A percentile compares a stretch with the other conserved stretches of the same genome.
Conservation (phyloP, 1,140 invertebrate genomes). For the Akabosia matsudoensis region DNA sequence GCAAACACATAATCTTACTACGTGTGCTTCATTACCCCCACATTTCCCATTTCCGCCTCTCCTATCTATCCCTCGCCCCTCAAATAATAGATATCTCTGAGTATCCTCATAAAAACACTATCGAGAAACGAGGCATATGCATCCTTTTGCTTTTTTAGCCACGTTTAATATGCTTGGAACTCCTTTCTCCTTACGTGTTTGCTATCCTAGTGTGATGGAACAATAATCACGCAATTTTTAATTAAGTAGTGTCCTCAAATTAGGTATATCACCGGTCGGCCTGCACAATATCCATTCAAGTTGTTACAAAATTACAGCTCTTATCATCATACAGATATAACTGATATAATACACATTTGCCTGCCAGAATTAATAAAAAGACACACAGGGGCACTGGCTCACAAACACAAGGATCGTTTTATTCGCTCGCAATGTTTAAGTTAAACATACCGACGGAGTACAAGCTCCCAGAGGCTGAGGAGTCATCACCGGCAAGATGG, state of each 20-base stretch:
- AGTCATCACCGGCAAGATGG: constrained; percentile 65
- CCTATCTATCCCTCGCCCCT: neutral
- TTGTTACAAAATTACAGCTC: too few species aligned
- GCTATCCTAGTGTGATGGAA: too few species aligned
- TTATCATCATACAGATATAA: too few species aligned
- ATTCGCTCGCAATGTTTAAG: neutral
- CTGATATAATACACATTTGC: too few species aligned
- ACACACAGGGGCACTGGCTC: neutral
- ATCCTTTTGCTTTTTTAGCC: neutral
- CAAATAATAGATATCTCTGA: neutral
- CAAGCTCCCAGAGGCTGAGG: constrained; percentile 2
- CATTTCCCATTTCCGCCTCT: constrained; percentile 13
- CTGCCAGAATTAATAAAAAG: too few species aligned
- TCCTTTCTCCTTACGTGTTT: too few species aligned
- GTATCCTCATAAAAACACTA: neutral
- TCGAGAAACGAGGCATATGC: neutral
- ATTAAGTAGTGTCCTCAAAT: too few species aligned
- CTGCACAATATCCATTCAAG: too few species aligned
- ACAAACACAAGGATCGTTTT: too few species aligned
- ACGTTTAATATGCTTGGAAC: too few species aligned
- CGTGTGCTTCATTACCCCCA: constrained; percentile 18
- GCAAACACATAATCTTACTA: constrained; percentile 22
- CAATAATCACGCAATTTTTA: too few species aligned
- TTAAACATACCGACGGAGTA: constrained; percentile 30
- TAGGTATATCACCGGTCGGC: too few species aligned